phyloP scores from a whole-genome alignment of 2,113 vertebrate species.

The Osmerus eperlanus region DNA sequence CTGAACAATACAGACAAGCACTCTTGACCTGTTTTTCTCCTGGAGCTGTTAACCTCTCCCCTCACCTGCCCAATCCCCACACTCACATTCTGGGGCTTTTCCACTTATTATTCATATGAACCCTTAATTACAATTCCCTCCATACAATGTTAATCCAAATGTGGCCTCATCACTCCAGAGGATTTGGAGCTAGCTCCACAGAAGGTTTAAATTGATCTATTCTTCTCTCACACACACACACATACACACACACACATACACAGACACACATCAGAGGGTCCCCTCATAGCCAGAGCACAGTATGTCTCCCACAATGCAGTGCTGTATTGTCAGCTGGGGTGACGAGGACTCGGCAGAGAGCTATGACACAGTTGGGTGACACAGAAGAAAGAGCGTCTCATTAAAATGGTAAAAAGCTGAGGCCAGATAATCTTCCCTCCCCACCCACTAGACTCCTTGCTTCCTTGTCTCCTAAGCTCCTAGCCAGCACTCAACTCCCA shows the following conservation, averaged over 20 bases:
- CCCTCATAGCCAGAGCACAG: constrained; percentile 33
- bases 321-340: constrained; percentile 52
- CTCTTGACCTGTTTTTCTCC: neutral
- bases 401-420: constrained; percentile 71
- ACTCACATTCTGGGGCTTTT: constrained; percentile 2
- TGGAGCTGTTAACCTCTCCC: no score
- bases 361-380: constrained; percentile 66
- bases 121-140: constrained; percentile 64
- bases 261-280: neutral
- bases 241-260: neutral
- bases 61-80: no score
- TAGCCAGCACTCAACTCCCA: no score
- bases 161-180: constrained; percentile 55
- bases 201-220: constrained; percentile 63
- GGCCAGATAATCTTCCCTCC: constrained; percentile 51
- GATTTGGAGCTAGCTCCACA: constrained; percentile 59
- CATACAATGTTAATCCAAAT: constrained; percentile 60
- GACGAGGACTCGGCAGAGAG: neutral
- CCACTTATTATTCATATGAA: constrained; percentile 44
- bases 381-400: constrained; percentile 77
- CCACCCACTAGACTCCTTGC: constrained; percentile 29
- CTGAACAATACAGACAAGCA: neutral
- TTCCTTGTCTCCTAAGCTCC: constrained; percentile 51
- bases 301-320: constrained; percentile 50
- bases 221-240: constrained; percentile 47